These are phyloP conservation scores for Sabellastarte sp. DNA, from an alignment of 2,888 invertebrate species.

Conservation along the genomic window DNA sequence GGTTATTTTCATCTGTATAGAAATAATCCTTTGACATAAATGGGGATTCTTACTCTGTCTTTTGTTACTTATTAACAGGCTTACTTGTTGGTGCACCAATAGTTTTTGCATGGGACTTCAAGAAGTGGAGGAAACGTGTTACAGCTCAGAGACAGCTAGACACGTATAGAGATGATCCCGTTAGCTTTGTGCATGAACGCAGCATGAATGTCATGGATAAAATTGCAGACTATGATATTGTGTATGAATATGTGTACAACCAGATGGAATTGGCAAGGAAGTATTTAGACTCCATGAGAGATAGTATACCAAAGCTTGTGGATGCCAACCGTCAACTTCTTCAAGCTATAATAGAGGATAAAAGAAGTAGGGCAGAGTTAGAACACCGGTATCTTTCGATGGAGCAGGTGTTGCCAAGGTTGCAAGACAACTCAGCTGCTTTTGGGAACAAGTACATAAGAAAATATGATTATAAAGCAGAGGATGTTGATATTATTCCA, in stretches of 20 bases:
- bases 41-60: too few species aligned
- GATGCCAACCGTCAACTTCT: constrained; percentile 18
- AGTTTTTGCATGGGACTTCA: constrained; percentile 21
- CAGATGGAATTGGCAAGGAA: constrained; percentile 21
- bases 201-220: constrained; percentile 10
- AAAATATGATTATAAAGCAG: constrained; percentile 14
- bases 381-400: constrained; percentile 11
- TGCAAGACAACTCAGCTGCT: constrained; percentile 20
- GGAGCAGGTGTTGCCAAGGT: constrained; percentile 11
- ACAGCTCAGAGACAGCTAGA: constrained; percentile 17
- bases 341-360: constrained; percentile 21
- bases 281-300: constrained; percentile 17
- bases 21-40: too few species aligned
- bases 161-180: constrained; percentile 20
- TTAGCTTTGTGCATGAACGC: constrained; percentile 12
- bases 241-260: constrained; percentile 14
- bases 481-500: neutral
- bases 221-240: constrained; percentile 14
- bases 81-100: constrained; percentile 21
- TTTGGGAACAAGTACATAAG: constrained; percentile 18
- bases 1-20: too few species aligned
- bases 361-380: constrained; percentile 16
- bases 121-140: constrained; percentile 22
- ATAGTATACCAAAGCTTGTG: constrained; percentile 18
- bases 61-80: too few species aligned